phyloP scores from a whole-genome alignment of 2,888 invertebrate genomes.

The Hydraecia micacea region DNA sequence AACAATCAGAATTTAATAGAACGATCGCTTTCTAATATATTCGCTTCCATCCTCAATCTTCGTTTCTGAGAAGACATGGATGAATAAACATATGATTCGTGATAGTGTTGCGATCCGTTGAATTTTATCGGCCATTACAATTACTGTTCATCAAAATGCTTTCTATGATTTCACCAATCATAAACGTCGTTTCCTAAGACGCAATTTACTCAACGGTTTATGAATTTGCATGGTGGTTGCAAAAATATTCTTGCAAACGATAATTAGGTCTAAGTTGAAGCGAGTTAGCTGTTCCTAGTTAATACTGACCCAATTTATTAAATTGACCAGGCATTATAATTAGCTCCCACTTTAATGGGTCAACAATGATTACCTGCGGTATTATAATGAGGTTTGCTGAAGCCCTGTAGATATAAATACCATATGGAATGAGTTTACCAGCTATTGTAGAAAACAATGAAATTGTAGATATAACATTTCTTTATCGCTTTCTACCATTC shows the following conservation, averaged over 20 bases:
- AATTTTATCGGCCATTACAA: constrained; percentile 51
- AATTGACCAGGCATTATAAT: constrained; percentile 33
- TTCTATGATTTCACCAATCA: constrained; percentile 58
- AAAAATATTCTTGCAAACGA: constrained; percentile 65
- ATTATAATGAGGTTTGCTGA: constrained; percentile 28
- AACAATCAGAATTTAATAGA: constrained; percentile 40
- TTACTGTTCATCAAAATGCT: constrained; percentile 54
- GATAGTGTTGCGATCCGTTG: constrained; percentile 42
- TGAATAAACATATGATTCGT: constrained; percentile 59
- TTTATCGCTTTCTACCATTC: constrained; percentile 15
- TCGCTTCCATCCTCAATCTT: constrained; percentile 54
- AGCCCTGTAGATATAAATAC: constrained; percentile 32
- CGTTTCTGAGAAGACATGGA: constrained; percentile 52
- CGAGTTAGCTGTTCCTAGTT: constrained; percentile 18
- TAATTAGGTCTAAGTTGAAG: constrained; percentile 53
- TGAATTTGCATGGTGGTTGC: constrained; percentile 71
- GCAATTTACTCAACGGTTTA: constrained; percentile 63
- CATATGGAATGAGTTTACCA: constrained; percentile 20
- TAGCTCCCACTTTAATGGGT: constrained; percentile 13
- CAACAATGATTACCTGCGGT: constrained; percentile 30
- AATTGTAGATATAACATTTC: constrained; percentile 22
- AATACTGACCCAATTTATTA: constrained; percentile 34
- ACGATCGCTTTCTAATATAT: constrained; percentile 61
- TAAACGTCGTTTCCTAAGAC: constrained; percentile 61
- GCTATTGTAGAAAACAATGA: constrained; percentile 9